Evolutionary conservation across 2,888 invertebrate genomes (phyloP).

Genomic region (Drosophila gaucha): DNA sequence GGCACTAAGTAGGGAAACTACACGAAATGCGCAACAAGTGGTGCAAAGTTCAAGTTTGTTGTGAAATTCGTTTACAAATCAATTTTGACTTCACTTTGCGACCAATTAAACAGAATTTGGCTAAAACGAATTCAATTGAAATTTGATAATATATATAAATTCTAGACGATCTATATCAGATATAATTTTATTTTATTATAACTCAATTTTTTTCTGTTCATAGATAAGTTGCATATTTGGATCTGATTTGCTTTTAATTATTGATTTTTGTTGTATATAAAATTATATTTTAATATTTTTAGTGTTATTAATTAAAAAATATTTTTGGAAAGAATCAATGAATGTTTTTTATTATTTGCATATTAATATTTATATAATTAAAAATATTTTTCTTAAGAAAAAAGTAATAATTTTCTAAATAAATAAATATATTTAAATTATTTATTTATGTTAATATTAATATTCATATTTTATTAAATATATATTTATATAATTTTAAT

Average conservation of each 20-base stretch:
- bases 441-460: not conserved
- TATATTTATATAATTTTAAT: no score
- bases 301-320: no score
- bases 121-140: not conserved
- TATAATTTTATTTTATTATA: not conserved
- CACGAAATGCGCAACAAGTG: not conserved
- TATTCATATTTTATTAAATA: not conserved
- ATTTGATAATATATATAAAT: not conserved
- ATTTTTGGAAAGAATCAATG: no score
- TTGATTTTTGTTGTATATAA: not conserved
- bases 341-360: no score
- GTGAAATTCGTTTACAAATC: not conserved
- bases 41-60: conserved; percentile 8
- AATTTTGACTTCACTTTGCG: not conserved
- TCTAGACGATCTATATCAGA: not conserved
- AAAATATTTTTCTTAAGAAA: no score
- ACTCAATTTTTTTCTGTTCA: no score
- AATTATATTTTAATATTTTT: not conserved
- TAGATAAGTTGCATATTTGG: conserved; percentile 3
- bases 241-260: not conserved
- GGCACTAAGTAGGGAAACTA: conserved; percentile 14
- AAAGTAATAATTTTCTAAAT: no score
- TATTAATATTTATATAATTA: no score
- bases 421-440: no score
- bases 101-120: not conserved